These are phyloP conservation scores for Macaria liturata DNA, from an alignment of 2,888 invertebrate species.

Conservation along the genomic window DNA sequence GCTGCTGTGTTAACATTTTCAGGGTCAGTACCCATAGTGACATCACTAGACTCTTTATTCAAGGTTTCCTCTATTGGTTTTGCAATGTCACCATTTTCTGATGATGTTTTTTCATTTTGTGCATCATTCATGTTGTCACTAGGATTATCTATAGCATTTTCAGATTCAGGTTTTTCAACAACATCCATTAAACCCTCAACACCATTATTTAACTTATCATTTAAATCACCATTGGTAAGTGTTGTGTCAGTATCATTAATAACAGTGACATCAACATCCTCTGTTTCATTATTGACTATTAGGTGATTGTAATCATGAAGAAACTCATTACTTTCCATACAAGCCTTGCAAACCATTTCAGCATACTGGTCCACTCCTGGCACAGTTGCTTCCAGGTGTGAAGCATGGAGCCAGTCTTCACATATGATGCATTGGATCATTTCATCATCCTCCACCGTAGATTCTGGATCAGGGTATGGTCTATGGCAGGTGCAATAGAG, in stretches of 20 bases:
- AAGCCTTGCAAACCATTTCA: constrained; percentile 92
- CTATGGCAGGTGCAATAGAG: constrained; percentile 95
- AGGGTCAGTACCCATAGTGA: background rate
- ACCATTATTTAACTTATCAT: constrained; percentile 20
- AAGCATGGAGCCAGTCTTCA: constrained; percentile 98
- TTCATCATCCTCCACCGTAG: constrained; percentile 88
- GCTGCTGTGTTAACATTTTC: too few relatives aligned
- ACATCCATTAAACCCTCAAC: constrained; percentile 7
- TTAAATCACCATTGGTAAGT: constrained; percentile 36
- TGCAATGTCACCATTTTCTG: constrained; percentile 10
- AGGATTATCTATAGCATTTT: constrained; percentile 6
- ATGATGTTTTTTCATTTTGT: constrained; percentile 6
- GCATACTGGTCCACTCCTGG: constrained; percentile 85
- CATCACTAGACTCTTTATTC: background rate
- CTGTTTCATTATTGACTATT: constrained; percentile 58
- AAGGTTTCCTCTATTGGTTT: background rate
- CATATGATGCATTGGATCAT: constrained; percentile 99
- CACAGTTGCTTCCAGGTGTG: constrained; percentile 86
- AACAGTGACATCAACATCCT: constrained; percentile 48
- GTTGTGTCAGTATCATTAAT: constrained; percentile 36
- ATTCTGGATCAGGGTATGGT: constrained; percentile 97
- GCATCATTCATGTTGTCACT: background rate
- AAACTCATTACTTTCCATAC: constrained; percentile 90
- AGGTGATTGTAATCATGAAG: constrained; percentile 87
- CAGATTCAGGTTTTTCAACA: constrained; percentile 3